A percentile compares a stretch with the other conserved stretches of the same genome.
Conservation (phyloP, 2,113 vertebrate species). For the Archocentrus centrarchus region DNA sequence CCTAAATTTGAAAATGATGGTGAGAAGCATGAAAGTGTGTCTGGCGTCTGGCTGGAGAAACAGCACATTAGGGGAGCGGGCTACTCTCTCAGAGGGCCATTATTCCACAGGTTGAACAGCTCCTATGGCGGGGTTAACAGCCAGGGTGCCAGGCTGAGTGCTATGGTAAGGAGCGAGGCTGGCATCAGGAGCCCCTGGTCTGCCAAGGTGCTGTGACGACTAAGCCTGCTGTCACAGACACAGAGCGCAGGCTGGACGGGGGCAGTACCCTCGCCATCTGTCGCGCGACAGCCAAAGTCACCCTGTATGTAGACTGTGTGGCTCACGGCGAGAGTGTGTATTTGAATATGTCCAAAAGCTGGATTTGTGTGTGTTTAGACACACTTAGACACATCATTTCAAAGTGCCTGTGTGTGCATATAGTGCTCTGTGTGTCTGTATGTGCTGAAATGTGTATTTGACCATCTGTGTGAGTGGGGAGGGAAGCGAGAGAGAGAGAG, state of each 20-base stretch:
- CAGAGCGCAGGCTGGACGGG: slow-evolving; percentile 56
- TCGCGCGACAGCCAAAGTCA: slow-evolving; percentile 76
- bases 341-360: slow-evolving; percentile 11
- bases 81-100: slow-evolving; percentile 27
- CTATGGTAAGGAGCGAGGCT: slow-evolving; percentile 44
- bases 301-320: slow-evolving; percentile 54
- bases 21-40: not conserved
- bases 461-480: not conserved
- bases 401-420: not conserved
- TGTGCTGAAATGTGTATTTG: not conserved
- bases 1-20: not conserved
- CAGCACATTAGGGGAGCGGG: slow-evolving; percentile 23
- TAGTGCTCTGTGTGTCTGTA: slow-evolving; percentile 11
- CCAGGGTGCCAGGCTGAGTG: slow-evolving; percentile 47
- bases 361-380: not conserved
- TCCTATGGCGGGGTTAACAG: slow-evolving; percentile 54
- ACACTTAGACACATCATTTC: not conserved
- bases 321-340: slow-evolving; percentile 11
- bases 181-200: slow-evolving; percentile 45
- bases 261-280: slow-evolving; percentile 77
- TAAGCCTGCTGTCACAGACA: slow-evolving; percentile 66
- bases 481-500: not conserved
- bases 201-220: slow-evolving; percentile 57
- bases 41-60: not conserved
- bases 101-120: slow-evolving; percentile 30